Evolutionary conservation across 1,140 invertebrate species (phyloP).

Genomic region (Chymomyza costata): DNA sequence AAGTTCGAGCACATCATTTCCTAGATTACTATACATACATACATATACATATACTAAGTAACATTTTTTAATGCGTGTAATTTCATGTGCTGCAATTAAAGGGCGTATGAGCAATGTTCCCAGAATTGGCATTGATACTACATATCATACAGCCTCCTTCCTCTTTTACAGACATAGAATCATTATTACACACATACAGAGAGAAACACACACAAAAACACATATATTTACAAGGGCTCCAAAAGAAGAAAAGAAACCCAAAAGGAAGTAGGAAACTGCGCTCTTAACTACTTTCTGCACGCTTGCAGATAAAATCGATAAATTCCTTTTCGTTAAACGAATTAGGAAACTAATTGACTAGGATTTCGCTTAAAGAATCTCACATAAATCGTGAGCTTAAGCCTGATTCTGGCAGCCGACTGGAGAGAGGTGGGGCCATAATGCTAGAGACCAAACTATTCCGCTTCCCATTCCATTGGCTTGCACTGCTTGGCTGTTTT

Average conservation of each 20-base stretch:
- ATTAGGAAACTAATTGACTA: constrained; percentile 73
- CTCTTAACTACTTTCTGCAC: constrained; percentile 71
- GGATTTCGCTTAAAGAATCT: constrained; percentile 72
- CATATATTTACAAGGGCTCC: neutral
- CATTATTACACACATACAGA: constrained; percentile 49
- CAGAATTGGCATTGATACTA: constrained; percentile 25
- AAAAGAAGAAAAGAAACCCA: neutral
- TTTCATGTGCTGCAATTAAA: too few relatives aligned
- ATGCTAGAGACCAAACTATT: constrained; percentile 2
- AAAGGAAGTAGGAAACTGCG: constrained; percentile 35
- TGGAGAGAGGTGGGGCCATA: constrained; percentile 2
- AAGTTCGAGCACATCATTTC: too few relatives aligned
- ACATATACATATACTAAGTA: too few relatives aligned
- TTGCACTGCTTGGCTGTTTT: too few relatives aligned
- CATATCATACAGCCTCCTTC: constrained; percentile 19
- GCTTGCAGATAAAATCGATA: constrained; percentile 72
- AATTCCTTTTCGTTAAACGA: constrained; percentile 72
- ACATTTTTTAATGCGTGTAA: too few relatives aligned
- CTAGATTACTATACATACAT: too few relatives aligned
- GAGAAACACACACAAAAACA: neutral
- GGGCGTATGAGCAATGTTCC: constrained; percentile 62
- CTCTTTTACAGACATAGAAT: constrained; percentile 31
- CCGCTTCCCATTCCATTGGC: neutral
- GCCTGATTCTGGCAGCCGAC: constrained; percentile 55
- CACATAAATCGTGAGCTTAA: constrained; percentile 72